A percentile compares a stretch with the other conserved stretches of the same genome.
Conservation (phyloP, 2,797 vertebrate genomes). For the Gambusia yucatana region DNA sequence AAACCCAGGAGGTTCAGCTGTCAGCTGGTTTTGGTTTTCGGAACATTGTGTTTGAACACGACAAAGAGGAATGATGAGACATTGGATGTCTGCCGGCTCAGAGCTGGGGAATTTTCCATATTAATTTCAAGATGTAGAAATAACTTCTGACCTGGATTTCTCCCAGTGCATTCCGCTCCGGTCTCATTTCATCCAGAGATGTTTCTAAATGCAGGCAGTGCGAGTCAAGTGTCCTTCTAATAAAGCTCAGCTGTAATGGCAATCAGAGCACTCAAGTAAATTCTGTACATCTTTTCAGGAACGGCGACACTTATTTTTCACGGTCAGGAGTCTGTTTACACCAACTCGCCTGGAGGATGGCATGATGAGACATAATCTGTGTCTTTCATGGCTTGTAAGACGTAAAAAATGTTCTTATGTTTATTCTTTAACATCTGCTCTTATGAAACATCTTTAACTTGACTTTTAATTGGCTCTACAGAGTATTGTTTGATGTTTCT, state of each 20-base stretch:
- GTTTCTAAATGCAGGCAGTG: conserved; percentile 54
- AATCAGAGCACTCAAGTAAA: neutral
- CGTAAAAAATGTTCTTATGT: neutral
- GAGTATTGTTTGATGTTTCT: neutral
- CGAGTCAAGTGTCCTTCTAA: conserved; percentile 27
- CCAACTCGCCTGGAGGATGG: neutral
- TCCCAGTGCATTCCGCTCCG: conserved; percentile 22
- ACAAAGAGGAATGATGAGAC: conserved; percentile 34
- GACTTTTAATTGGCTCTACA: neutral
- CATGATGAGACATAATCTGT: neutral
- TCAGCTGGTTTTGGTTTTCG: conserved; percentile 23
- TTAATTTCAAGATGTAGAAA: conserved; percentile 53
- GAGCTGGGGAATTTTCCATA: conserved; percentile 53
- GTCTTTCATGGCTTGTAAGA: neutral
- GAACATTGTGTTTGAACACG: conserved; percentile 43
- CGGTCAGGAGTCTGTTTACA: conserved; percentile 29
- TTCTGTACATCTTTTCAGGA: conserved; percentile 23
- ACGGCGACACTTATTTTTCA: conserved; percentile 17
- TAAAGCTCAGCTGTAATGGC: conserved; percentile 8
- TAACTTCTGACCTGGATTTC: conserved; percentile 63
- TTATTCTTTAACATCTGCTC: neutral
- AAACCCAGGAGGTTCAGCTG: conserved; percentile 26
- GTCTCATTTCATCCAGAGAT: conserved; percentile 53
- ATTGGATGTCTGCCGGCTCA: conserved; percentile 34
- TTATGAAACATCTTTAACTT: neutral